phyloP scores from a whole-genome alignment of 2,113 vertebrate genomes.

The Hippopotamus amphibius region DNA sequence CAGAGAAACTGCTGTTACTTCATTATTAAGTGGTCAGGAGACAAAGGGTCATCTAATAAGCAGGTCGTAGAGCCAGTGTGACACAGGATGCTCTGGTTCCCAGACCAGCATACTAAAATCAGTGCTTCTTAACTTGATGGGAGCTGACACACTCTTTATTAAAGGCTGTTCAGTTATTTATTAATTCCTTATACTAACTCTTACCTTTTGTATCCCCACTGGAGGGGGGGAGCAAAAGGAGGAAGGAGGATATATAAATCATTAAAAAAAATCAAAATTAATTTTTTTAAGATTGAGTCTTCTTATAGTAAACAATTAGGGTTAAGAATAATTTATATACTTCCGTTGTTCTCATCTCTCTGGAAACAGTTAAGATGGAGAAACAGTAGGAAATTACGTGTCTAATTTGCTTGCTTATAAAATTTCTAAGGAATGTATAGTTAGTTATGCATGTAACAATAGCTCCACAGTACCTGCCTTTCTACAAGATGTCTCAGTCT shows the following conservation, averaged over 20 bases:
- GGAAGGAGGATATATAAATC: not conserved
- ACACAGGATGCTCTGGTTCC: not conserved
- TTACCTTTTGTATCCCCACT: not conserved
- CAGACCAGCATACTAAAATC: not conserved
- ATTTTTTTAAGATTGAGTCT: not conserved
- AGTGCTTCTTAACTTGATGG: not conserved
- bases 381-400: not conserved
- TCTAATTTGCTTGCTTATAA: slow-evolving; percentile 7
- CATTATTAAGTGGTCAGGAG: not conserved
- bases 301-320: not conserved
- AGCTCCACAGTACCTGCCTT: not conserved
- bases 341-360: not conserved
- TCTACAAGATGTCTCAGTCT: not conserved
- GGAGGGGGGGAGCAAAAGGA: not conserved
- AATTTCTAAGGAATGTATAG: not conserved
- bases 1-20: not conserved
- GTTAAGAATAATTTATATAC: not conserved
- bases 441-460: not conserved
- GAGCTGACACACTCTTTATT: not conserved
- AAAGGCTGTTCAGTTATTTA: not conserved
- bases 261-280: not conserved
- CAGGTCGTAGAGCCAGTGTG: not conserved
- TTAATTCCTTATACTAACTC: not conserved
- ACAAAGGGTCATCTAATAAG: not conserved
- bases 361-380: not conserved